These are phyloP conservation scores for Chaetophractus vellerosus DNA, from an alignment of 2,797 vertebrate species.

Conservation along the genomic window DNA sequence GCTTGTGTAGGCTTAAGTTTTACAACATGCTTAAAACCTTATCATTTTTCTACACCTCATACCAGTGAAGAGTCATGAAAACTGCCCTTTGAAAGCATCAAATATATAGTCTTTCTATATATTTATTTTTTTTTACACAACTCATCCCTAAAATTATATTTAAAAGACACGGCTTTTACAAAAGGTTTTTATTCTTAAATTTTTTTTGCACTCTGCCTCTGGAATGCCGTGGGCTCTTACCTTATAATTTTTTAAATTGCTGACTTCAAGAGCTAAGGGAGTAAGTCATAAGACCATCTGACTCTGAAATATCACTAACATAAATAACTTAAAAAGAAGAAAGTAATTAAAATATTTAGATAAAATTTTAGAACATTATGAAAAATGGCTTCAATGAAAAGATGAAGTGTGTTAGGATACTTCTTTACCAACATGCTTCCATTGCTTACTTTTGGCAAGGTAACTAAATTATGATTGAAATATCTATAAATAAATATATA, in stretches of 20 bases:
- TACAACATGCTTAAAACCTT: background rate
- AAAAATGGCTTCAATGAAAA: conserved; percentile 24
- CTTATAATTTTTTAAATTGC: conserved; percentile 35
- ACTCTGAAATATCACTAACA: conserved; percentile 17
- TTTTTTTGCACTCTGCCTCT: background rate
- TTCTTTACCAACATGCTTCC: conserved; percentile 11
- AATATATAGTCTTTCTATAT: background rate
- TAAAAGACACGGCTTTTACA: background rate
- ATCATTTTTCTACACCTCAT: background rate
- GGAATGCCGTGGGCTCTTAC: background rate
- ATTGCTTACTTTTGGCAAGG: background rate
- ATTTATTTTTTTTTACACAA: background rate
- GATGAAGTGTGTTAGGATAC: background rate
- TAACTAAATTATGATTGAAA: background rate
- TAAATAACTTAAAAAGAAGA: conserved; percentile 5
- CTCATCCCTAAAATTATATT: background rate
- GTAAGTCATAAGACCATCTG: background rate
- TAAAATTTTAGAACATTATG: conserved; percentile 29
- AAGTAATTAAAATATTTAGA: conserved; percentile 5
- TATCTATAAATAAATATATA: background rate
- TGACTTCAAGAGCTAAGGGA: background rate
- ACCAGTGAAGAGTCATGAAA: background rate
- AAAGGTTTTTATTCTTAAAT: background rate
- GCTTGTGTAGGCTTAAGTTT: background rate
- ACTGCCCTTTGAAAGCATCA: background rate